Conservation (phyloP, 2,113 vertebrate genomes). For the Accipiter cooperii region DNA sequence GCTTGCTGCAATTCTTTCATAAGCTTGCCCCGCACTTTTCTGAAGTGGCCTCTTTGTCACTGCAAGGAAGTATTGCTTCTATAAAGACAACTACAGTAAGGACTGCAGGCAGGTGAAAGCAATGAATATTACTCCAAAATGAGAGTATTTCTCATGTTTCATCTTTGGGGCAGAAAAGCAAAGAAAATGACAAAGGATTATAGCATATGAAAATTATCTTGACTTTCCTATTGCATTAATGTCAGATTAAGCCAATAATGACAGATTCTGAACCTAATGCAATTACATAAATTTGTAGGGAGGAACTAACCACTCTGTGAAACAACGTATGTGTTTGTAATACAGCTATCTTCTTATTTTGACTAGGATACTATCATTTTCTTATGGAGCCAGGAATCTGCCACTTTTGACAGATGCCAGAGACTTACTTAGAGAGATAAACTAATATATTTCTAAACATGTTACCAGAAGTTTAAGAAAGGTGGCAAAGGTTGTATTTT, state of each 20-base stretch:
- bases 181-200: neutral
- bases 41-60: neutral
- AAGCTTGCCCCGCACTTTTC: neutral
- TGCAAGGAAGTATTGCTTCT: neutral
- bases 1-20: neutral
- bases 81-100: neutral
- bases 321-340: neutral
- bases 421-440: neutral
- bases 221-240: neutral
- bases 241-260: neutral
- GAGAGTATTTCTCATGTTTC: neutral
- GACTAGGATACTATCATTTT: neutral
- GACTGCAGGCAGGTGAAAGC: neutral
- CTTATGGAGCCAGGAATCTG: neutral
- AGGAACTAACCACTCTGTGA: neutral
- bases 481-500: neutral
- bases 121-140: neutral
- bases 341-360: neutral
- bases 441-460: neutral
- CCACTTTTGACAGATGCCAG: neutral
- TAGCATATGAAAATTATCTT: neutral
- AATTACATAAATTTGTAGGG: neutral
- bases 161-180: neutral
- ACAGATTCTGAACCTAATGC: neutral
- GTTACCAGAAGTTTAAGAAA: neutral